Percentiles rank a stretch among this genome's conserved stretches.
phyloP scores from a whole-genome alignment of 2,797 vertebrate species.

The Zalophus californianus region DNA sequence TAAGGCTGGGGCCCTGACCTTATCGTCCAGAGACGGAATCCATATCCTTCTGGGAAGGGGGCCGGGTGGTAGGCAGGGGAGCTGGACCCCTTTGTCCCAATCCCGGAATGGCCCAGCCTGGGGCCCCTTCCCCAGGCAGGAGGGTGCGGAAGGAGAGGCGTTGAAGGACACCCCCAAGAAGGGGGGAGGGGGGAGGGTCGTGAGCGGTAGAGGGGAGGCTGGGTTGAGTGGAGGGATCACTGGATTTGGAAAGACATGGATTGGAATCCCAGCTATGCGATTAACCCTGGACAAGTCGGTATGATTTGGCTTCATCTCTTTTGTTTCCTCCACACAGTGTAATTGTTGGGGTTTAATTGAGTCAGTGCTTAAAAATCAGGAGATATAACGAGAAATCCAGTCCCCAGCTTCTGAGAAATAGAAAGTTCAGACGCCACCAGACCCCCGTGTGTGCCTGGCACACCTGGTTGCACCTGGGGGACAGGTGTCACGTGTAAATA shows the following conservation, averaged over 20 bases:
- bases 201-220: neutral
- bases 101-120: accelerated
- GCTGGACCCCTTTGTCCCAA: accelerated
- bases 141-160: neutral
- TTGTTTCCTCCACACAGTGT: neutral
- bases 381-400: neutral
- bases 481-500: neutral
- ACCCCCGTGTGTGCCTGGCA: neutral
- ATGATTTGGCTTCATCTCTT: neutral
- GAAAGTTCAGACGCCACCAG: neutral
- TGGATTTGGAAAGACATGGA: neutral
- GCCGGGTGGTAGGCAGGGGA: neutral
- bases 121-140: neutral
- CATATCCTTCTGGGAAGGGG: neutral
- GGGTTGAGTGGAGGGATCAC: neutral
- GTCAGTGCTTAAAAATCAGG: neutral
- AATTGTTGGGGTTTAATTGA: neutral
- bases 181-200: neutral
- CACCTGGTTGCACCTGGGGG: neutral
- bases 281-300: neutral
- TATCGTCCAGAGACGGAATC: neutral
- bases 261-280: neutral
- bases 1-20: neutral
- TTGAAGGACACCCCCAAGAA: neutral
- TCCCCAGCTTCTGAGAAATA: neutral